These are phyloP conservation scores for Sminthurides aquaticus DNA, from an alignment of 2,888 invertebrate species.

Conservation along the genomic window DNA sequence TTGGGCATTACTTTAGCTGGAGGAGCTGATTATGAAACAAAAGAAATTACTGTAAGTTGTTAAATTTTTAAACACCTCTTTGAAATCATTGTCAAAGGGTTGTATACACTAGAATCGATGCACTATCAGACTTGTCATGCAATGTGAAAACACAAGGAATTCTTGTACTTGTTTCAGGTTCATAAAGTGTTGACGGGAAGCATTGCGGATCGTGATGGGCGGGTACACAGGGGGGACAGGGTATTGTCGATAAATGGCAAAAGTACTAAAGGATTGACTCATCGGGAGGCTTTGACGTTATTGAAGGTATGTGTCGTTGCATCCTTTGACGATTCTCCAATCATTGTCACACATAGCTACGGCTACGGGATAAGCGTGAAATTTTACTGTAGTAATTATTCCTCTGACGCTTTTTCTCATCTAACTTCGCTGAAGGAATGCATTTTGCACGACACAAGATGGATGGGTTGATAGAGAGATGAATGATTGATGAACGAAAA, in stretches of 20 bases:
- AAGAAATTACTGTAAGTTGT: constrained; percentile 72
- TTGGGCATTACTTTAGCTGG: constrained; percentile 83
- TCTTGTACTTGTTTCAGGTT: constrained; percentile 53
- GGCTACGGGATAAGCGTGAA: too few species aligned
- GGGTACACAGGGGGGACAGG: constrained; percentile 77
- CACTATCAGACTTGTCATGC: too few species aligned
- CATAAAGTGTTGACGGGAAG: constrained; percentile 80
- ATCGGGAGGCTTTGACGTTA: constrained; percentile 76
- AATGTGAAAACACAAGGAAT: too few species aligned
- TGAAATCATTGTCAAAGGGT: too few species aligned
- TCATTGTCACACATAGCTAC: too few species aligned
- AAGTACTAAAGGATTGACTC: constrained; percentile 72
- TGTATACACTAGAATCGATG: too few species aligned
- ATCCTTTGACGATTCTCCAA: neutral
- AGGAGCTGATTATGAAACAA: constrained; percentile 82
- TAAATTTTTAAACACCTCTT: neutral
- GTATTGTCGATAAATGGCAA: constrained; percentile 82
- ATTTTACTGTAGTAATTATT: too few species aligned
- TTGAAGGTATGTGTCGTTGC: constrained; percentile 70
- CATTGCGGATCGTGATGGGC: constrained; percentile 76
- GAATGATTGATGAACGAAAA: too few species aligned
- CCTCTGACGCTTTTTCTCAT: too few species aligned
- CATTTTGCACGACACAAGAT: too few species aligned
- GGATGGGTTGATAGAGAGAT: neutral
- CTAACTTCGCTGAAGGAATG: too few species aligned